Evolutionary conservation across 2,888 invertebrate species (phyloP).

Genomic region (Cryptocephalus primarius): DNA sequence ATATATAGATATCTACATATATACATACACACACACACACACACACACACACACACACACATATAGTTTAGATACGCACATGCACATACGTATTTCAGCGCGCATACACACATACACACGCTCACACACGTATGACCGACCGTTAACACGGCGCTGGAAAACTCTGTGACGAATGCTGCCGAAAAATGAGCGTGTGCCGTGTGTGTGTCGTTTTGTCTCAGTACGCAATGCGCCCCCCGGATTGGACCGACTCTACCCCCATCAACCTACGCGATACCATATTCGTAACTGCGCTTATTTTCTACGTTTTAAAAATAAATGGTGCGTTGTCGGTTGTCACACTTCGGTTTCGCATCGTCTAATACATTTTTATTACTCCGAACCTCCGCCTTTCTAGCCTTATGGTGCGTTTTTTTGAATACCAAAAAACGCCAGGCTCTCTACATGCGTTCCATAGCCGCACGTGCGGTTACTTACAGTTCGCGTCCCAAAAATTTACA

Average conservation of each 20-base stretch:
- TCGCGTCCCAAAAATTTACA: too few species aligned
- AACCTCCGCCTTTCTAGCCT: too few species aligned
- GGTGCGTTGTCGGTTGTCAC: too few species aligned
- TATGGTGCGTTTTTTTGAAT: too few species aligned
- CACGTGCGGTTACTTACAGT: too few species aligned
- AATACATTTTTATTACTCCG: too few species aligned
- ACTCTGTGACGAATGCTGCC: background rate
- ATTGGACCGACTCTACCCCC: constrained; percentile 17
- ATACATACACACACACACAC: background rate
- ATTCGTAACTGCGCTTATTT: too few species aligned
- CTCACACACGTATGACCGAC: background rate
- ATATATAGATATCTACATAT: constrained; percentile 2
- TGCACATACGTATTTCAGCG: background rate
- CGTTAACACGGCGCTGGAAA: background rate
- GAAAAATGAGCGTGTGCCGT: background rate
- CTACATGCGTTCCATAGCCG: too few species aligned
- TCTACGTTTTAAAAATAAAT: too few species aligned
- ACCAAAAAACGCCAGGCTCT: too few species aligned
- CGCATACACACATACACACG: background rate
- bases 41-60: background rate
- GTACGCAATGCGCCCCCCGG: constrained; percentile 29
- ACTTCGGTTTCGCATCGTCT: too few species aligned
- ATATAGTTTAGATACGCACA: too few species aligned
- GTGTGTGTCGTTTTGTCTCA: constrained; percentile 11
- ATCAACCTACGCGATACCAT: background rate